Evolutionary conservation across 2,797 vertebrate species (phyloP), one percentile per base, ranked within the genome.

Genomic region (Helostoma temminkii): DNA sequence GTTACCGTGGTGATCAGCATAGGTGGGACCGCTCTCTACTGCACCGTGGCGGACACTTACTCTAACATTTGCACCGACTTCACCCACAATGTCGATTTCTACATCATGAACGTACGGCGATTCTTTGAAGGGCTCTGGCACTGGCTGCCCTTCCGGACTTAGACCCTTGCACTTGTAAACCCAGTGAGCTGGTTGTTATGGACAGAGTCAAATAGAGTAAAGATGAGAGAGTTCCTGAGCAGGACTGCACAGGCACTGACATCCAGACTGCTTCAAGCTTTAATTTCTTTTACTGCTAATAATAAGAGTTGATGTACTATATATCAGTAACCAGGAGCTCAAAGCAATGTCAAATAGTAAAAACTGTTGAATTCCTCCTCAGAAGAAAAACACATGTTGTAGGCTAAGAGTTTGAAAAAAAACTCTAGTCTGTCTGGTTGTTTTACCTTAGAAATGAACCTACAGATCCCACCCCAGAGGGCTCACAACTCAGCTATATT

Each of bases 1-100:
- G 92, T 93, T 28, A 98, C 97, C 0, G 95, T 98, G 88, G 94
- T 98, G 91, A 95, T 98, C 49, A 99, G 97, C 73, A 82, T 98
- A 14, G 96, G 96, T 11, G 96, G 97, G 67, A 99, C 97, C 3
- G 96, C 97, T 0, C 63, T 99, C 65, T 98, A 97, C 93, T 99
- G 97, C 89, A 93, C 95, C 58, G 90, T 98, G 78, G 96, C 94
- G 62, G 95, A 96, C 86, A 90, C 93, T 28, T 94, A 95, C 86
- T 96, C 97, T 39, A 96, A 93, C 45, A 95, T 98, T 58, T 99
- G 98, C 88, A 94, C 88, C 6, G 96, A 99, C 60, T 99, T 99
- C 91, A 93, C 96, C 25, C 86, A 88, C 76, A 98, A 98, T 68
- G 43, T 96, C 77, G 95, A 98, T 89, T 97, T 97, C 86, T 99